Evolutionary conservation across 2,113 vertebrate genomes (phyloP).

Genomic region (Thalassarche chlororhynchos): DNA sequence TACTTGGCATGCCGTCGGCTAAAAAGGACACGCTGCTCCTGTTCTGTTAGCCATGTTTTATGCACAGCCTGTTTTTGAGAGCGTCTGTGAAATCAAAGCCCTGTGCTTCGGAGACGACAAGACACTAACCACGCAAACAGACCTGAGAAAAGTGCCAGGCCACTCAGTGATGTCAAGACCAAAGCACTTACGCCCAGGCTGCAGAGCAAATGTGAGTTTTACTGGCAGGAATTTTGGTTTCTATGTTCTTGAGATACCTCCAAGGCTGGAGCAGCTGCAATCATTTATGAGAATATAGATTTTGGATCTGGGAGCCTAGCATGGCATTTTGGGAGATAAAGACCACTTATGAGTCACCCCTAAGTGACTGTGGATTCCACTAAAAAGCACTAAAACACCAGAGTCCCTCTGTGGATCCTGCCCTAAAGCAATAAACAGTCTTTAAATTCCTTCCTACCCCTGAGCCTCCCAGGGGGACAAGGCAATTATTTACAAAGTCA

Average conservation of each 20-base stretch:
- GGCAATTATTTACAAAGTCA: conserved; percentile 72
- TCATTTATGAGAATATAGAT: not conserved
- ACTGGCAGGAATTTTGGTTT: not conserved
- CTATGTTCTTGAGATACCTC: not conserved
- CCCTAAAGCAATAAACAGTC: conserved; percentile 38
- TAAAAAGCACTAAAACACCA: not conserved
- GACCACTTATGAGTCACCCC: not conserved
- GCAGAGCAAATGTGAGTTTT: not conserved
- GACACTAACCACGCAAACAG: not conserved
- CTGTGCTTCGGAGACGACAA: not conserved
- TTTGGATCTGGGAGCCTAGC: not conserved
- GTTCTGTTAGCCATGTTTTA: not conserved
- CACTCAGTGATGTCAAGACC: not conserved
- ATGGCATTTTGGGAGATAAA: not conserved
- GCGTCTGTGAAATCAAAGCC: not conserved
- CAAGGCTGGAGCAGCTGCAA: not conserved
- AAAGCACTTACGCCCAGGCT: not conserved
- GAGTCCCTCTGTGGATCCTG: not conserved
- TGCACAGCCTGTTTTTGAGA: not conserved
- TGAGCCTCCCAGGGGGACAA: not conserved
- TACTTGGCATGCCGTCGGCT: not conserved
- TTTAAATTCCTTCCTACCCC: conserved; percentile 41
- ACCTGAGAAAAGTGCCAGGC: not conserved
- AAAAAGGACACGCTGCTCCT: not conserved
- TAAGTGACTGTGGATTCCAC: not conserved